Evolutionary conservation across 2,888 invertebrate genomes (phyloP).

Genomic region (Cantharis rustica): DNA sequence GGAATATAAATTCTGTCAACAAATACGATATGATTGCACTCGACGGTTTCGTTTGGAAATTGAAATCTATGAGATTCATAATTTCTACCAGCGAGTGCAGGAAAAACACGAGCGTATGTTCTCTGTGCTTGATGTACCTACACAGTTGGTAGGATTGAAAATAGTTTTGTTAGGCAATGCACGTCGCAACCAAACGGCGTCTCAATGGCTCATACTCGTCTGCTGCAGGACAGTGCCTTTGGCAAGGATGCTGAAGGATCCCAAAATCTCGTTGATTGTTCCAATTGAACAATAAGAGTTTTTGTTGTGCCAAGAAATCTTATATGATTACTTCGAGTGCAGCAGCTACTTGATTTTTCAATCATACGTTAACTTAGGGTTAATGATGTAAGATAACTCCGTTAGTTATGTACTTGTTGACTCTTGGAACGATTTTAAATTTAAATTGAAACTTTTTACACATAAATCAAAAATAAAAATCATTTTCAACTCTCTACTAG

Average conservation of each 20-base stretch:
- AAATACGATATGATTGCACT: not conserved
- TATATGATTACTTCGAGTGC: slow-evolving; percentile 41
- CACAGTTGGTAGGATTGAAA: slow-evolving; percentile 25
- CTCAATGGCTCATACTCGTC: slow-evolving; percentile 66
- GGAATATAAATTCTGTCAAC: not conserved
- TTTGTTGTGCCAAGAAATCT: slow-evolving; percentile 45
- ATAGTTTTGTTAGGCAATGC: slow-evolving; percentile 39
- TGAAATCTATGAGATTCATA: slow-evolving; percentile 2
- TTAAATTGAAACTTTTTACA: not conserved
- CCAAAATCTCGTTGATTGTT: slow-evolving; percentile 34
- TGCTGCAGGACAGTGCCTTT: slow-evolving; percentile 64
- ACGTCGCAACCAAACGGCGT: slow-evolving; percentile 60
- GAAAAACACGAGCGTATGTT: slow-evolving; percentile 15
- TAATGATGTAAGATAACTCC: slow-evolving; percentile 33
- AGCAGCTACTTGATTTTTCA: not conserved
- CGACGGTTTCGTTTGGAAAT: not conserved
- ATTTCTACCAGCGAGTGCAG: slow-evolving; percentile 4
- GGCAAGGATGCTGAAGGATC: slow-evolving; percentile 24
- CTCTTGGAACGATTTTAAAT: slow-evolving; percentile 30
- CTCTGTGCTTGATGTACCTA: slow-evolving; percentile 20
- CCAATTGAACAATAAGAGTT: slow-evolving; percentile 35
- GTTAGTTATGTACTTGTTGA: slow-evolving; percentile 38
- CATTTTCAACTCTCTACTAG: not conserved
- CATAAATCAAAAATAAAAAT: slow-evolving; percentile 5
- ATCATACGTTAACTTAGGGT: slow-evolving; percentile 10